phyloP scores from a whole-genome alignment of 1,140 invertebrate genomes.

The Anastrepha ludens region DNA sequence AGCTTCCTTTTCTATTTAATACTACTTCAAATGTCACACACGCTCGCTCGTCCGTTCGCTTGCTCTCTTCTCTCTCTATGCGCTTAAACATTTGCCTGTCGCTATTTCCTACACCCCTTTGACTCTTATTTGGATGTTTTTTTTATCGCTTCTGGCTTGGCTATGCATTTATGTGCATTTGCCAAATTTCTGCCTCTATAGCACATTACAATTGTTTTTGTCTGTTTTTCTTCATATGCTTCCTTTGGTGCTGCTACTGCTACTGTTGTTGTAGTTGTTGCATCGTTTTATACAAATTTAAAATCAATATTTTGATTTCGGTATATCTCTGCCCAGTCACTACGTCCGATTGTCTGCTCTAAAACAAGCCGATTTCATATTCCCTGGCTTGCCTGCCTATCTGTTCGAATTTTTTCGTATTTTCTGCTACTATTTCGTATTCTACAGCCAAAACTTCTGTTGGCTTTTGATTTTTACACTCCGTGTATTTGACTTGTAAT shows the following conservation, averaged over 20 bases:
- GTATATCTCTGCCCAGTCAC: background rate
- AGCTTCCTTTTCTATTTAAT: slow-evolving; percentile 22
- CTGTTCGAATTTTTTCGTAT: background rate
- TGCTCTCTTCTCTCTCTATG: background rate
- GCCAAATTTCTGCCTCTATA: background rate
- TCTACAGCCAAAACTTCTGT: too few species aligned
- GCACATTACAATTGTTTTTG: background rate
- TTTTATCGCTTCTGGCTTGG: background rate
- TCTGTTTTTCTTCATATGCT: background rate
- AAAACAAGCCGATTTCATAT: background rate
- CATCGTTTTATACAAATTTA: slow-evolving; percentile 2
- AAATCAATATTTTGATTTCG: slow-evolving; percentile 53
- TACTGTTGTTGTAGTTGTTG: too few species aligned
- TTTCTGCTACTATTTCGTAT: background rate
- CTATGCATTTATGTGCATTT: slow-evolving; percentile 15
- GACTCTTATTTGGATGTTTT: background rate
- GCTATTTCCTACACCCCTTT: background rate
- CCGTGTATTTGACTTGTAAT: background rate
- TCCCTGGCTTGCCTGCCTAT: background rate
- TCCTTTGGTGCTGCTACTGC: background rate
- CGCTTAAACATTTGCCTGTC: background rate
- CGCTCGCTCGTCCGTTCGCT: background rate
- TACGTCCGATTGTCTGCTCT: background rate
- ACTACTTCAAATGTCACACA: background rate
- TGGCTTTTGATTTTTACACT: background rate